Evolutionary conservation across 2,797 vertebrate species (phyloP).

Genomic region (Leptatherina wallacei): DNA sequence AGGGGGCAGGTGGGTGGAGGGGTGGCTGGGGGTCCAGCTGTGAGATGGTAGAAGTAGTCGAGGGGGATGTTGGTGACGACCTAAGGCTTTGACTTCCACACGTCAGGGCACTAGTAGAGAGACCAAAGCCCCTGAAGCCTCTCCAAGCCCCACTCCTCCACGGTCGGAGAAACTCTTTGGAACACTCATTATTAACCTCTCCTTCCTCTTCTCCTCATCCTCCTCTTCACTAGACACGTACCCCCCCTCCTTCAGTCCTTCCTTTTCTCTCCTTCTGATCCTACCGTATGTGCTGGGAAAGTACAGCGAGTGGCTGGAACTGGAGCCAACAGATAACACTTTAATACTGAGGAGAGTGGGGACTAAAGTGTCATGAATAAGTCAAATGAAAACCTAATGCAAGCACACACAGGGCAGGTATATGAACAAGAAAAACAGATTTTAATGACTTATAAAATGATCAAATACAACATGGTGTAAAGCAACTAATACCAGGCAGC

Average conservation of each 20-base stretch:
- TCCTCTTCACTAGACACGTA: constrained; percentile 36
- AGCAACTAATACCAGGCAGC: background rate
- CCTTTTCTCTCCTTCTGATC: constrained; percentile 47
- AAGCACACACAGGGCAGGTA: background rate
- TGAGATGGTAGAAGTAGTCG: constrained; percentile 40
- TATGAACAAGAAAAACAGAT: background rate
- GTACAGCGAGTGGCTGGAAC: constrained; percentile 34
- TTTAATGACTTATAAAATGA: background rate
- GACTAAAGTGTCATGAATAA: background rate
- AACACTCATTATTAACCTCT: constrained; percentile 72
- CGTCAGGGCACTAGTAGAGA: constrained; percentile 51
- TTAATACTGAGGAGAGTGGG: constrained; percentile 36
- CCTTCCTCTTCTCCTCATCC: constrained; percentile 27
- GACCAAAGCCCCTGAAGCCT: constrained; percentile 60
- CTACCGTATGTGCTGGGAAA: constrained; percentile 54
- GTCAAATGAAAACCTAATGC: background rate
- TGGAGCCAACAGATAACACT: constrained; percentile 46
- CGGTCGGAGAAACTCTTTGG: constrained; percentile 61
- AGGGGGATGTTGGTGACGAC: constrained; percentile 25
- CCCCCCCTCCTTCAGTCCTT: constrained; percentile 2
- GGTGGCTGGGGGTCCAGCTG: constrained; percentile 37
- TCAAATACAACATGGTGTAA: background rate
- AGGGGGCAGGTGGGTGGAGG: constrained; percentile 15
- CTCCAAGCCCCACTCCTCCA: constrained; percentile 59
- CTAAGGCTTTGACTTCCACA: constrained; percentile 65